phyloP scores from a whole-genome alignment of 2,888 invertebrate species.

The Spodoptera exigua region DNA sequence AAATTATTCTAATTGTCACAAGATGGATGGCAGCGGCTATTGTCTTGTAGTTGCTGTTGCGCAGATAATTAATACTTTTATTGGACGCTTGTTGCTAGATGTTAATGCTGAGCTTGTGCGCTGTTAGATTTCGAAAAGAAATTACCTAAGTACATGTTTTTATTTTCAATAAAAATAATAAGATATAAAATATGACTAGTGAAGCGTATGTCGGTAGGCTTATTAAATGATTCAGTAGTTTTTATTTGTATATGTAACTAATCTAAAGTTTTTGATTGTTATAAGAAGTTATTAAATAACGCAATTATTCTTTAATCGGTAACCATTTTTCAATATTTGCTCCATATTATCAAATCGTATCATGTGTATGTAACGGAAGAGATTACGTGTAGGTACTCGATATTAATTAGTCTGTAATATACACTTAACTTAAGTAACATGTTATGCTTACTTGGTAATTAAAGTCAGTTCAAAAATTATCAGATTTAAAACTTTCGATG shows the following conservation, averaged over 20 bases:
- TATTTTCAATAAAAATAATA: too few species aligned
- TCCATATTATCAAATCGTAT: slow-evolving; percentile 5
- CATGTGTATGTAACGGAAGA: slow-evolving; percentile 10
- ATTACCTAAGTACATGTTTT: too few species aligned
- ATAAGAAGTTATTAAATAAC: not conserved
- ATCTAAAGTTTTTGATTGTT: not conserved
- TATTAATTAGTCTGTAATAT: slow-evolving; percentile 36
- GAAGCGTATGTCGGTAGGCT: too few species aligned
- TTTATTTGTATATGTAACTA: too few species aligned
- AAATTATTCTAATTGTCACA: slow-evolving; percentile 51
- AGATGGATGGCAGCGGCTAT: slow-evolving; percentile 39
- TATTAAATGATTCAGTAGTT: too few species aligned
- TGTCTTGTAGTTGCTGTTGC: slow-evolving; percentile 49
- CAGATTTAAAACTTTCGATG: not conserved
- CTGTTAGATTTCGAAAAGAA: too few species aligned
- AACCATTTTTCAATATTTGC: not conserved
- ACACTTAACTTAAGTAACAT: slow-evolving; percentile 18
- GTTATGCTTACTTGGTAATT: slow-evolving; percentile 5
- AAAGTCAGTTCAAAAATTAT: too few species aligned
- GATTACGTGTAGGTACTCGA: slow-evolving; percentile 23
- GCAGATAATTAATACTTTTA: slow-evolving; percentile 45
- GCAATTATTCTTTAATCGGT: not conserved
- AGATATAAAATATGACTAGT: too few species aligned
- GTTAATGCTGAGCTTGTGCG: not conserved
- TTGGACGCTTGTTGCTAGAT: slow-evolving; percentile 15